Conservation (phyloP, 1,140 invertebrate genomes). For the Musca vetustissima region DNA sequence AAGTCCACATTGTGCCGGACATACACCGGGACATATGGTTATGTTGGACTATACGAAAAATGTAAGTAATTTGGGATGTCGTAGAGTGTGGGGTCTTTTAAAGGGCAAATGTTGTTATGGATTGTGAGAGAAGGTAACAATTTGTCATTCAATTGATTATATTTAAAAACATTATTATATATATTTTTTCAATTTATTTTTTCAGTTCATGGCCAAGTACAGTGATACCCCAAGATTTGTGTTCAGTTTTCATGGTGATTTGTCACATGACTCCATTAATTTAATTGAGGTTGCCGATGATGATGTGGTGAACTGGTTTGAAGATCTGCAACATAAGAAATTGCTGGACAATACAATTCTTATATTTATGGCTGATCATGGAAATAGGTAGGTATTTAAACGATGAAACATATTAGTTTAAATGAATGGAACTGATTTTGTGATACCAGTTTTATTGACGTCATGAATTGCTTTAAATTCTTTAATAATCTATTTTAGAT, state of each 20-base stretch:
- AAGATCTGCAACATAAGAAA: slow-evolving; percentile 61
- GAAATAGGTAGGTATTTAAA: slow-evolving; percentile 66
- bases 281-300: slow-evolving; percentile 74
- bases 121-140: too few relatives aligned
- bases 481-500: slow-evolving; percentile 58
- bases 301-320: slow-evolving; percentile 69
- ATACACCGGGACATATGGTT: slow-evolving; percentile 72
- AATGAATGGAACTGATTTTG: too few relatives aligned
- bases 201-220: slow-evolving; percentile 62
- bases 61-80: too few relatives aligned
- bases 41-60: slow-evolving; percentile 66
- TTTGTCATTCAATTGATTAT: too few relatives aligned
- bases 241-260: slow-evolving; percentile 85
- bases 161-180: background rate
- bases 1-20: slow-evolving; percentile 73
- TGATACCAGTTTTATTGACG: too few relatives aligned
- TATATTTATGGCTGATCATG: slow-evolving; percentile 87
- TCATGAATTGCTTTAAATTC: too few relatives aligned
- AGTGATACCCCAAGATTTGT: slow-evolving; percentile 72
- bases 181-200: slow-evolving; percentile 22
- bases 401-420: too few relatives aligned
- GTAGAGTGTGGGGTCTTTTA: too few relatives aligned
- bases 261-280: slow-evolving; percentile 87
- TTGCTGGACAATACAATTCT: slow-evolving; percentile 77
- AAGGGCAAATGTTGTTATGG: too few relatives aligned